Base-by-base conservation (phyloP, 1,140 invertebrate species). In the Drosophila aff. region DNA sequence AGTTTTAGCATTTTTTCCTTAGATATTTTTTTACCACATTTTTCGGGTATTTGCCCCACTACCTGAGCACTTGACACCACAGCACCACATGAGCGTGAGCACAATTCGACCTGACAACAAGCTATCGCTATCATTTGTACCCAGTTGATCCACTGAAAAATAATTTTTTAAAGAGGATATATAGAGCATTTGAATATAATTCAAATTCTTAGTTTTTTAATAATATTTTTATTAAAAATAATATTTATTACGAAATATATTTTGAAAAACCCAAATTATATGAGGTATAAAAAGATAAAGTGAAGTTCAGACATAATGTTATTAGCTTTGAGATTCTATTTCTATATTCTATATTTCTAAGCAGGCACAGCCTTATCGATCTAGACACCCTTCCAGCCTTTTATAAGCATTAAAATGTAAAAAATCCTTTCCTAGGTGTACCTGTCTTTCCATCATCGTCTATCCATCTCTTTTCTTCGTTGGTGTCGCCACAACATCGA, bases 51-150 rank as follows among this genome's bases (percentile, higher is more conserved):
- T 71, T 79, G 75, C 49, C 40, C 44, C 72, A 76, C 61, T 76
- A 52, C 23, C 28, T 21, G 26, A 38, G 79, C 82, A 85, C 82
- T 85, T 85, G 82, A 83, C 81, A 74, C 80, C 82, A 43, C 64
- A 57, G 59, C 58, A 55, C 65, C 26, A 61, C 38, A 63, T 50
- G 66, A 72, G 28, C 66, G 28, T 72, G 69, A 73, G 69, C 69
- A 61, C 52, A 49, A 69, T 47, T 50, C 68, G 63, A 64, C 57
- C 73, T 85, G 71, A 77, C 82, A 82, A 87, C 76, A 74, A 85
- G 82, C 74, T 80, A 76, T 73, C 80, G 68, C 68, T 78, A 68
- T 55, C 69, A 63, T 66, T 66, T n/a, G 61, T 76, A 63, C 46
- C 72, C 74, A 63, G 44, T 50, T 36, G 46, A 43, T 60, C 46